Evolutionary conservation across 2,797 vertebrate species (phyloP), one percentile per base, ranked within the genome.

Genomic region (Acipenser ruthenus): DNA sequence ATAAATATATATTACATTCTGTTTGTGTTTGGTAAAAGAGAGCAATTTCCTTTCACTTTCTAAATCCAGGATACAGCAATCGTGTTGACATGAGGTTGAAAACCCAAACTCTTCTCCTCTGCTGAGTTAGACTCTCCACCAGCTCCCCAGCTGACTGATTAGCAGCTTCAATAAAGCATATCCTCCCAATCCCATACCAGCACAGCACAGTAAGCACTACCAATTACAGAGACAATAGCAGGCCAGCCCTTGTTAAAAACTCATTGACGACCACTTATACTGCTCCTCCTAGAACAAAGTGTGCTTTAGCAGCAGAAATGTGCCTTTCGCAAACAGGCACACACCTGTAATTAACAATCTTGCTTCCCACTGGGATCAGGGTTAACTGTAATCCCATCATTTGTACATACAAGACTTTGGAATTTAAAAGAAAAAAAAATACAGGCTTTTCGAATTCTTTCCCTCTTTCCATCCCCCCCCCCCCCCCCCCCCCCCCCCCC

Each of bases 291-390:
- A 63, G 62, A 59, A 37, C 23, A 37, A 50, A 71, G 74, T 72
- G 79, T 72, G 80, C 81, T 77, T 80, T 81, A 79, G 77, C 65
- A 73, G 74, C 75, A 83, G 84, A 80, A 83, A 86, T 89, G 79
- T 80, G 77, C 78, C 77, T 79, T 79, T 84, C 70, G 59, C 73
- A 79, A 72, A 73, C 71, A 73, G 84, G 78, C 82, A 80, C 82
- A 86, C 80, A 86, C 81, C 84, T 83, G 73, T 83, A 85, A 88
- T 88, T 86, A 88, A 23, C 66, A 64, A 71, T 72, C 79, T 80
- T 77, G 75, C 82, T 79, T 78, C 71, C 75, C 63, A 63, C 66
- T 67, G 56, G 52, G 13, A 13, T 12, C 51, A 67, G 69, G 63
- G 66, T 61, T 13, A 56, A 56, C 67, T 58, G 71, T 79, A 81